Evolutionary conservation across 2,888 invertebrate genomes (phyloP), one percentile per base, ranked within the genome.

Genomic region (Conchocele bisecta): DNA sequence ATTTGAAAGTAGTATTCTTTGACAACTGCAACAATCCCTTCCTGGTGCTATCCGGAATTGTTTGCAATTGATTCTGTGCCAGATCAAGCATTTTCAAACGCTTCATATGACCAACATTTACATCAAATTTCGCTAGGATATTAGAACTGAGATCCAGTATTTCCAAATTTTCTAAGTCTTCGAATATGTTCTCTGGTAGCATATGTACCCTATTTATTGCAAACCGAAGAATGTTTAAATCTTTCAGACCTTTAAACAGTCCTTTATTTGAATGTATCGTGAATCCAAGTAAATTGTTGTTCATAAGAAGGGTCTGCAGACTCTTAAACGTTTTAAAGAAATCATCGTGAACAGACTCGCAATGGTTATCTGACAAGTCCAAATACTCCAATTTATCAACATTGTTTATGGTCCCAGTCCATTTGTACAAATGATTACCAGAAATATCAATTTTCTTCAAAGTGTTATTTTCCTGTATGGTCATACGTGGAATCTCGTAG

Each of bases 281-380:
- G n/a, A n/a, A n/a, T n/a, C 75, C 75, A 7, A 75, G n/a, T 11
- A 54, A 29, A 33, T 75, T 75, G 22, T 56, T 17, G 7, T 50
- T 51, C 3, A 68, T 20, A 7, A 60, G 46, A 6, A 75, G 31
- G 9, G 24, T 50, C 53, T 64, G 46, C 0, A 75, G 17, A 5
- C 20, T 39, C 6, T 11, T 4, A 24, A 54, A n/a, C 2, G 5
- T 26, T 1, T 20, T 17, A 41, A 75, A 68, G 29, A 60, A 44
- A 4, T 33, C 15, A 33, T 20, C 15, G 26, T 35, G 4, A 42
- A 67, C 57, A 17, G 20, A 3, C n/a, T 48, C 26, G 35, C 63
- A 64, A 24, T 50, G 57, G 22, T 63, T 67, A 15, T 24, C 33
- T 28, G 75, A 75, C 11, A 71, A 13, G 33, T 66, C 39, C 9